phyloP scores from a whole-genome alignment of 2,888 invertebrate genomes.

The Spodoptera picta region DNA sequence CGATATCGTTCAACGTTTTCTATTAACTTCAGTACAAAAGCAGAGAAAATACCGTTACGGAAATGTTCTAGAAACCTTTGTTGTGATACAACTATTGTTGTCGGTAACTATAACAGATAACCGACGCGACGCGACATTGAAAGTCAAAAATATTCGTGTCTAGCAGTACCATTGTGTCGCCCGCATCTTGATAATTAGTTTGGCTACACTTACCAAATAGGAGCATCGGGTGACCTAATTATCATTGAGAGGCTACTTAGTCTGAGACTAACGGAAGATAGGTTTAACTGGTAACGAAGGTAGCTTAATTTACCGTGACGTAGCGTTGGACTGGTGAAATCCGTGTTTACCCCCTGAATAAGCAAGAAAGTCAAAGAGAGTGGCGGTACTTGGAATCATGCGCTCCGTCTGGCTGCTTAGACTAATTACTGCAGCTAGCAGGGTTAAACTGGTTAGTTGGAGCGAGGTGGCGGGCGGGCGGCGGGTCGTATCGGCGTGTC shows the following conservation, averaged over 20 bases:
- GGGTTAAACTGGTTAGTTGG: constrained; percentile 79
- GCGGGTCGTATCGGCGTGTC: constrained; percentile 62
- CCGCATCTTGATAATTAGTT: constrained; percentile 35
- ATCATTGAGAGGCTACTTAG: constrained; percentile 25
- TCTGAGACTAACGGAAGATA: constrained; percentile 17
- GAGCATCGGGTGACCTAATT: constrained; percentile 34
- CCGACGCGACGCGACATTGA: constrained; percentile 55
- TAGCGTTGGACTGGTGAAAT: constrained; percentile 43
- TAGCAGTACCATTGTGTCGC: constrained; percentile 39
- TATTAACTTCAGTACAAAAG: constrained; percentile 78
- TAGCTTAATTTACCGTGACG: constrained; percentile 37
- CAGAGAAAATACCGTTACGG: constrained; percentile 78
- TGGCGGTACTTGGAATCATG: constrained; percentile 64
- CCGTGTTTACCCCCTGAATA: constrained; percentile 63
- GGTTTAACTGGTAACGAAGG: constrained; percentile 29
- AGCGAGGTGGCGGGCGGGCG: constrained; percentile 52
- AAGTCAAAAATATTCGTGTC: constrained; percentile 58
- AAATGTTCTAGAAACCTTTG: constrained; percentile 81
- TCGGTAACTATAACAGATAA: constrained; percentile 72
- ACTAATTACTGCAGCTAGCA: constrained; percentile 82
- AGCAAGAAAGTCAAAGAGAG: constrained; percentile 70
- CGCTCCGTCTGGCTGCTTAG: constrained; percentile 75
- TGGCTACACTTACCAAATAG: constrained; percentile 19
- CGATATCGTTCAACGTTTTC: constrained; percentile 76
- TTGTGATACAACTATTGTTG: constrained; percentile 78